phyloP scores from a whole-genome alignment of 2,797 vertebrate genomes.

The Acipenser transmontanus region DNA sequence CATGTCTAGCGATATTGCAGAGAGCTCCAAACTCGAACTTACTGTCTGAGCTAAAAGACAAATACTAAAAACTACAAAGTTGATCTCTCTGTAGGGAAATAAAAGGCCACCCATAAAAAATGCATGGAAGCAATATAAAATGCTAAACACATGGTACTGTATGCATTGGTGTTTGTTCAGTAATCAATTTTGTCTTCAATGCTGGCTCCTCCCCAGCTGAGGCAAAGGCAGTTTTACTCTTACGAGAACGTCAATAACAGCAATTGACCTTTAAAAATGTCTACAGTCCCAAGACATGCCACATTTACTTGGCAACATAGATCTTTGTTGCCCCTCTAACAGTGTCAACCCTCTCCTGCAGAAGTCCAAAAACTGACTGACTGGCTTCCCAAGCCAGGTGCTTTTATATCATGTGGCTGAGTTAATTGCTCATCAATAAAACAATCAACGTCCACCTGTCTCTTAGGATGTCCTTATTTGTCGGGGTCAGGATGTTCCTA shows the following conservation, averaged over 20 bases:
- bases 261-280: conserved; percentile 7
- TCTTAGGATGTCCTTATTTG: too few species aligned
- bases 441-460: too few species aligned
- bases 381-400: too few species aligned
- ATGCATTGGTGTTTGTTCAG: not conserved
- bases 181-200: not conserved
- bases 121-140: not conserved
- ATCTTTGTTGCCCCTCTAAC: not conserved
- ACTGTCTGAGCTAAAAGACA: too few species aligned
- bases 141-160: conserved; percentile 1
- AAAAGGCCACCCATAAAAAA: not conserved
- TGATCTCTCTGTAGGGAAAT: not conserved
- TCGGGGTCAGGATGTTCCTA: too few species aligned
- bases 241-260: not conserved
- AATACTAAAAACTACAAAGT: too few species aligned
- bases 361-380: too few species aligned
- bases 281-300: not conserved
- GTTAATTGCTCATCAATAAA: too few species aligned
- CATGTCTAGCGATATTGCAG: too few species aligned
- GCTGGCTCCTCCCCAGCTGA: not conserved
- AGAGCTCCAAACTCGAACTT: too few species aligned
- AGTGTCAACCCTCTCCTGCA: too few species aligned
- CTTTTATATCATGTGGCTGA: too few species aligned
- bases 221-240: not conserved
- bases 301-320: not conserved